Percentiles rank a stretch among this genome's conserved stretches.
phyloP scores from a whole-genome alignment of 2,888 invertebrate genomes.

The Lydus trimaculatus region DNA sequence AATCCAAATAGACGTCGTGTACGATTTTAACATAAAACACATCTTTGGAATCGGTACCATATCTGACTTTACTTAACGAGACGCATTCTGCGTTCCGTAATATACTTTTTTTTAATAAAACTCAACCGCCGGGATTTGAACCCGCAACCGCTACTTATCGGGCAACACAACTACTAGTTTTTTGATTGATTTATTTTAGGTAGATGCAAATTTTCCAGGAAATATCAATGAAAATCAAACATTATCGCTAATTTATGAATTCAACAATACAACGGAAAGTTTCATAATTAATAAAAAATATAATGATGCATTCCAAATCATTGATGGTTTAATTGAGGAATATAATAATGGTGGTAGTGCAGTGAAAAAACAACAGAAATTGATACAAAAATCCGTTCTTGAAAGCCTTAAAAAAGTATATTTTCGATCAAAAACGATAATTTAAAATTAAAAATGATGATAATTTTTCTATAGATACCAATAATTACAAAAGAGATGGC shows the following conservation, averaged over 20 bases:
- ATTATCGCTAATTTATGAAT: neutral
- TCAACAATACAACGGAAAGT: neutral
- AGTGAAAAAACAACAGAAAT: neutral
- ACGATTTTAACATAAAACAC: too few relatives aligned
- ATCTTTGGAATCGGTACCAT: too few relatives aligned
- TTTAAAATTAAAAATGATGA: too few relatives aligned
- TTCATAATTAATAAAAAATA: neutral
- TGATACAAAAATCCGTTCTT: neutral
- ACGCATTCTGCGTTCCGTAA: too few relatives aligned
- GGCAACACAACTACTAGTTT: too few relatives aligned
- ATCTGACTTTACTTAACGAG: too few relatives aligned
- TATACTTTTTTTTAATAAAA: too few relatives aligned
- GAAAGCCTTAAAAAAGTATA: neutral
- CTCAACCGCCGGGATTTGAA: too few relatives aligned
- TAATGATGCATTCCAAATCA: slow-evolving; percentile 6
- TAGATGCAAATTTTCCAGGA: neutral
- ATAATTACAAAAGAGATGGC: neutral
- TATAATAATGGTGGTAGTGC: neutral
- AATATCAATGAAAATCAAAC: neutral
- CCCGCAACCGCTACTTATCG: too few relatives aligned
- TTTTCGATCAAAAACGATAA: too few relatives aligned
- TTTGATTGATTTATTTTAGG: neutral
- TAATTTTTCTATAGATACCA: neutral
- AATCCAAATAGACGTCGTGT: too few relatives aligned
- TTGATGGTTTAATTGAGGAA: slow-evolving; percentile 14